Evolutionary conservation across 2,888 invertebrate genomes (phyloP).

Genomic region (Pandemis corylana): DNA sequence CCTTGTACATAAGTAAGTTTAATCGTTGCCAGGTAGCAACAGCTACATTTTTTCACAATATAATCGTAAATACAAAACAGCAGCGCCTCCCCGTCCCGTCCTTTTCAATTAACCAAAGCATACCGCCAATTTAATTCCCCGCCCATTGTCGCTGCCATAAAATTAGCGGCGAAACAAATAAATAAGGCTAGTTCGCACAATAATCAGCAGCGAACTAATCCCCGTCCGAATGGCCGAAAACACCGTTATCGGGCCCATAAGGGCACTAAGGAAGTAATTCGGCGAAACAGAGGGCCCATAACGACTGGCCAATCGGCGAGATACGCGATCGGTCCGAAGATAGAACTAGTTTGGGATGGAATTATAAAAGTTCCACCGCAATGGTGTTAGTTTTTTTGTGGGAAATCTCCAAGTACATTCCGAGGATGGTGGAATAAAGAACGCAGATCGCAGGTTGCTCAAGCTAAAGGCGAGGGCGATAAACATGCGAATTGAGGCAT

Average conservation of each 20-base stretch:
- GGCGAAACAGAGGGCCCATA: constrained; percentile 66
- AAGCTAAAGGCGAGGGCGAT: too few species aligned
- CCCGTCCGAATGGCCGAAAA: constrained; percentile 55
- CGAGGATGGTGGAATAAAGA: background rate
- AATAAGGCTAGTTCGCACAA: constrained; percentile 43
- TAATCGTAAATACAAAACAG: too few species aligned
- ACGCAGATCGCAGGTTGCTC: too few species aligned
- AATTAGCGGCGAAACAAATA: constrained; percentile 37
- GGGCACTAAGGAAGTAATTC: constrained; percentile 74
- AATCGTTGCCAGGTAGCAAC: too few species aligned
- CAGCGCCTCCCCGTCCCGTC: background rate
- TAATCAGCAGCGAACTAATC: constrained; percentile 69
- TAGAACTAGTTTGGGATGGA: constrained; percentile 46
- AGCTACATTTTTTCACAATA: too few species aligned
- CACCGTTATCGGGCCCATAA: constrained; percentile 75
- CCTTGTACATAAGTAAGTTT: too few species aligned
- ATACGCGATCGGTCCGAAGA: constrained; percentile 65
- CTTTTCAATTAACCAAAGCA: constrained; percentile 10
- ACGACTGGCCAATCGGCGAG: constrained; percentile 50
- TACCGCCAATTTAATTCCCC: constrained; percentile 5
- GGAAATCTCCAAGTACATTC: background rate
- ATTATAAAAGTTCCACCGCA: constrained; percentile 14
- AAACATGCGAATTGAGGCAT: too few species aligned
- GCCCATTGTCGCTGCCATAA: constrained; percentile 37
- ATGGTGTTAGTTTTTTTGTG: background rate